Percentiles rank a stretch among this genome's conserved stretches.
These are phyloP conservation scores for Amphipoea lucens DNA, from an alignment of 2,888 invertebrate genomes.

Conservation along the genomic window DNA sequence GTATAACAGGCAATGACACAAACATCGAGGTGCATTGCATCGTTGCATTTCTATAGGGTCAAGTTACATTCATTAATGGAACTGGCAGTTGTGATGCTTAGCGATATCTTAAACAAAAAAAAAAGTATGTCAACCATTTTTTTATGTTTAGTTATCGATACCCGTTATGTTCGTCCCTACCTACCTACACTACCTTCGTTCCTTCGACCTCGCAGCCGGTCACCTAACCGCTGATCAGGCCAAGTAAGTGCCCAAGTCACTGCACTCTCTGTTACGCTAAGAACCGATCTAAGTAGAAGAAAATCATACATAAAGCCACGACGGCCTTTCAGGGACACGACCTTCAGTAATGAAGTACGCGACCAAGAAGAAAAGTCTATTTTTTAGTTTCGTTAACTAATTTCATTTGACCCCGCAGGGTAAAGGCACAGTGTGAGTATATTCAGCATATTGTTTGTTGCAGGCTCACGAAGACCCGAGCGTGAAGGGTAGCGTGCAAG, in stretches of 20 bases:
- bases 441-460: constrained; percentile 48
- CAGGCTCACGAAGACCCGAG: constrained; percentile 84
- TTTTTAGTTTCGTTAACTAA: neutral
- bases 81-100: neutral
- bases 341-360: too few species aligned
- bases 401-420: neutral
- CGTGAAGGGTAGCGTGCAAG: constrained; percentile 78
- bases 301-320: neutral
- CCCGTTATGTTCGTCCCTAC: neutral
- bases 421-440: neutral
- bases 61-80: neutral
- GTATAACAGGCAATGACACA: neutral
- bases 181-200: too few species aligned
- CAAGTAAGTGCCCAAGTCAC: too few species aligned
- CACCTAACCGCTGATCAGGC: too few species aligned
- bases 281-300: neutral
- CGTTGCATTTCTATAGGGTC: neutral
- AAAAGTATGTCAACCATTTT: too few species aligned
- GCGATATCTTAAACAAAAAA: too few species aligned
- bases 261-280: too few species aligned
- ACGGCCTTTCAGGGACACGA: neutral
- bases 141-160: too few species aligned
- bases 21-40: too few species aligned
- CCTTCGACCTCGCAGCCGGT: too few species aligned
- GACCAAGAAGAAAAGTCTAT: too few species aligned